Evolutionary conservation across 2,797 vertebrate species (phyloP).

Genomic region (Rhincodon typus): DNA sequence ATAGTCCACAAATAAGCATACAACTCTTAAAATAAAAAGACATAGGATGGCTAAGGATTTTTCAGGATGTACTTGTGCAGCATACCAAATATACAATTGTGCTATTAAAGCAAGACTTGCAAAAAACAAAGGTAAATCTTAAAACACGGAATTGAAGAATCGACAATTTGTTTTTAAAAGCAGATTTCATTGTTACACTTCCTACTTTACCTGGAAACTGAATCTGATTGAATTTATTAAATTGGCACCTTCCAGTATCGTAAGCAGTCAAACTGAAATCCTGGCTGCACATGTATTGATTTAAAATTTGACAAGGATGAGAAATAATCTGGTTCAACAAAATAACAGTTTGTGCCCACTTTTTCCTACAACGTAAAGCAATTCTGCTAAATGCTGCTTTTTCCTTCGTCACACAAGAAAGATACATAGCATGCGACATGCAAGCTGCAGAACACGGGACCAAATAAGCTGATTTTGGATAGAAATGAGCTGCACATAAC

Average conservation of each 20-base stretch:
- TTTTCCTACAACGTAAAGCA: neutral
- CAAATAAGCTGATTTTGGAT: constrained; percentile 10
- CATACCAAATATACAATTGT: neutral
- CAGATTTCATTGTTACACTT: neutral
- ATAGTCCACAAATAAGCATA: neutral
- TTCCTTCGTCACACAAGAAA: neutral
- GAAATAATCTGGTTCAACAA: constrained; percentile 11
- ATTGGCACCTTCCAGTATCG: neutral
- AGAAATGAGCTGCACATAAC: neutral
- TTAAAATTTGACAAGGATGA: neutral
- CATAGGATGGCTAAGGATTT: neutral
- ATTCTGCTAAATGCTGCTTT: neutral
- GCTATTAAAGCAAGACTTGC: neutral
- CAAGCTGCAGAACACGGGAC: neutral
- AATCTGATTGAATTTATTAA: constrained; percentile 6
- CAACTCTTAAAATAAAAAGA: neutral
- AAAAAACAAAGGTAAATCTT: neutral
- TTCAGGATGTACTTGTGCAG: neutral
- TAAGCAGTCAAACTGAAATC: neutral
- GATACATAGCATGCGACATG: neutral
- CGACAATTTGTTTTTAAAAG: neutral
- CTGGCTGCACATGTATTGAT: neutral
- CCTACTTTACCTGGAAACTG: neutral
- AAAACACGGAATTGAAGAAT: neutral
- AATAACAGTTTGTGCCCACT: neutral